These are phyloP conservation scores for Pagetopsis macropterus DNA, from an alignment of 2,797 vertebrate species.

Conservation along the genomic window DNA sequence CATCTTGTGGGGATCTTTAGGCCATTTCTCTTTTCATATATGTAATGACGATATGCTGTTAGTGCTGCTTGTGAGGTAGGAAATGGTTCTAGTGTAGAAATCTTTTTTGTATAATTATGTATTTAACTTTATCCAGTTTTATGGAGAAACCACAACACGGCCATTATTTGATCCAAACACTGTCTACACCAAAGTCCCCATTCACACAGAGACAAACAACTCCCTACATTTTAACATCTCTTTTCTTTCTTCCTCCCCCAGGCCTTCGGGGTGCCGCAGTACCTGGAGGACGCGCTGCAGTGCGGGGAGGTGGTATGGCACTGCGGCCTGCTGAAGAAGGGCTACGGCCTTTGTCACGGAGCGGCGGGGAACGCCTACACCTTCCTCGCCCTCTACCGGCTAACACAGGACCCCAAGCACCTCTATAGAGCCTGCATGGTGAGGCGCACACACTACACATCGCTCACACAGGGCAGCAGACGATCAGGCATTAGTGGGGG, in stretches of 20 bases:
- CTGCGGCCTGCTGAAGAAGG: slow-evolving; percentile 92
- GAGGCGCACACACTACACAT: slow-evolving; percentile 35
- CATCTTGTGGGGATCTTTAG: slow-evolving; percentile 47
- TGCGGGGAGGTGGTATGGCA: slow-evolving; percentile 94
- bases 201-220: too few relatives aligned
- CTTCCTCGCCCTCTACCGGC: slow-evolving; percentile 91
- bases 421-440: slow-evolving; percentile 97
- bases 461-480: neutral
- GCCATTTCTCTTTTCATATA: neutral
- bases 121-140: too few relatives aligned
- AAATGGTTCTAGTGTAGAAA: too few relatives aligned
- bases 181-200: too few relatives aligned
- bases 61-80: neutral
- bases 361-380: slow-evolving; percentile 92
- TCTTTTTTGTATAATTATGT: too few relatives aligned
- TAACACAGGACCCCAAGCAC: slow-evolving; percentile 89
- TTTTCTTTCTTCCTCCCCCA: slow-evolving; percentile 49
- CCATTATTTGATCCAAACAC: too few relatives aligned
- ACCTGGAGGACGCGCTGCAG: slow-evolving; percentile 87
- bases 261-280: slow-evolving; percentile 89
- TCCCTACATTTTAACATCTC: too few relatives aligned
- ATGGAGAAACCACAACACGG: too few relatives aligned
- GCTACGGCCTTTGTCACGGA: slow-evolving; percentile 95
- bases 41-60: too few relatives aligned
- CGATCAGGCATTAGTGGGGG: slow-evolving; percentile 23